Conservation (phyloP, 2,797 vertebrate genomes). For the Microcaecilia unicolor region DNA sequence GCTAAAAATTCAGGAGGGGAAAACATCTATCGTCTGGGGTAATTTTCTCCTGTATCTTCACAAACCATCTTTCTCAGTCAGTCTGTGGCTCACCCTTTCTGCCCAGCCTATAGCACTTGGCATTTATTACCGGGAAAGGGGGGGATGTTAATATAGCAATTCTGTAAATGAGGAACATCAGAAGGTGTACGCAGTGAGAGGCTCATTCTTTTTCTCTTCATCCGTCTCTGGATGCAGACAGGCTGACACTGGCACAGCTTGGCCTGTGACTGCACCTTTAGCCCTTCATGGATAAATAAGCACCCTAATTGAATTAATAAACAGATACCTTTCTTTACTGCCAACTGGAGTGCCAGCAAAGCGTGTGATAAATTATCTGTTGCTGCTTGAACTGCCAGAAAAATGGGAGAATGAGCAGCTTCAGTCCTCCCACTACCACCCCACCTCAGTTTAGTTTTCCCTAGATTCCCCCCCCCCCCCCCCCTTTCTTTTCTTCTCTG, state of each 20-base stretch:
- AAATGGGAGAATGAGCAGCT: constrained; percentile 45
- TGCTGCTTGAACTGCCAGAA: constrained; percentile 47
- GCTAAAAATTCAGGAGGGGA: too few relatives aligned
- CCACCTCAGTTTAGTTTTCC: constrained; percentile 4
- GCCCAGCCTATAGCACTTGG: too few relatives aligned
- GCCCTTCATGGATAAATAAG: constrained; percentile 57
- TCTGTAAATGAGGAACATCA: accelerated
- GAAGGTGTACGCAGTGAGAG: neutral
- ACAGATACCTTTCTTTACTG: constrained; percentile 52
- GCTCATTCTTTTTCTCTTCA: neutral
- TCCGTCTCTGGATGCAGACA: neutral
- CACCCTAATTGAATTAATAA: constrained; percentile 81
- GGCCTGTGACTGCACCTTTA: constrained; percentile 46
- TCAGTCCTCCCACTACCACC: constrained; percentile 10
- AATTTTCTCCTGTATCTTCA: too few relatives aligned
- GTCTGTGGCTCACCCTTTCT: too few relatives aligned
- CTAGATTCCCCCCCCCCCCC: neutral
- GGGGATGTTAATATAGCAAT: too few relatives aligned
- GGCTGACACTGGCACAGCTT: constrained; percentile 21
- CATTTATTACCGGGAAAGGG: too few relatives aligned
- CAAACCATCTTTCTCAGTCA: too few relatives aligned
- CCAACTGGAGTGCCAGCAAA: constrained; percentile 71
- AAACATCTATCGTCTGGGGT: too few relatives aligned
- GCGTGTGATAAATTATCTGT: constrained; percentile 71
- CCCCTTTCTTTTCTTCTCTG: constrained; percentile 29